Evolutionary conservation across 1,140 invertebrate genomes (phyloP).

Genomic region (Thrips palmi): DNA sequence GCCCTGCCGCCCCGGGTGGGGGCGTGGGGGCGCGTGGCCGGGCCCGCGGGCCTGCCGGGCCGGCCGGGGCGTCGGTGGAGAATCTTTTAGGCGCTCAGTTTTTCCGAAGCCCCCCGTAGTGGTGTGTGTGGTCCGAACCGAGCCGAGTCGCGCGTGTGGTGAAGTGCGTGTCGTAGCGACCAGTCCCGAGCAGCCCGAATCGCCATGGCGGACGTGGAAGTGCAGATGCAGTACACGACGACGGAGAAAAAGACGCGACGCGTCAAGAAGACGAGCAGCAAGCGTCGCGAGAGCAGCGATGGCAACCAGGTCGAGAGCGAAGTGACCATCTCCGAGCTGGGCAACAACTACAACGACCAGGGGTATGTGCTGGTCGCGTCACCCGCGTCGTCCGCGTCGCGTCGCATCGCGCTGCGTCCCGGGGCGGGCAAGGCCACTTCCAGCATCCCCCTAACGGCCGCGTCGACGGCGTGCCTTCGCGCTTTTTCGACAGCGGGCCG

Average conservation of each 20-base stretch:
- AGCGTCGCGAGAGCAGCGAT: constrained; percentile 49
- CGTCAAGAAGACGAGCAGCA: constrained; percentile 69
- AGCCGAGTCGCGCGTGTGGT: constrained; percentile 5
- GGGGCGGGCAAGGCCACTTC: too few species aligned
- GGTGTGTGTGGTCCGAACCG: not conserved
- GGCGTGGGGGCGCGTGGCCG: constrained; percentile 14
- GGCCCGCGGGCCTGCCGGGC: constrained; percentile 12
- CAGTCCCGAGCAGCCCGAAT: constrained; percentile 6
- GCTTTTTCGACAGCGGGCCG: too few species aligned
- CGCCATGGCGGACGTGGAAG: constrained; percentile 69
- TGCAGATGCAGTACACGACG: constrained; percentile 61
- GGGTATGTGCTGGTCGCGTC: constrained; percentile 53
- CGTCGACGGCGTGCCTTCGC: too few species aligned
- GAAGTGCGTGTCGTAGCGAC: constrained; percentile 9
- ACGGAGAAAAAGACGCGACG: constrained; percentile 73
- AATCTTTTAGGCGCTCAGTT: too few species aligned
- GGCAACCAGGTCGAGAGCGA: constrained; percentile 46
- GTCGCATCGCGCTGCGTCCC: too few species aligned
- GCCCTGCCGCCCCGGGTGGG: not conserved
- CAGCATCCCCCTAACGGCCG: too few species aligned
- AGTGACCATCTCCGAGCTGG: constrained; percentile 53
- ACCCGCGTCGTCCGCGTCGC: constrained; percentile 19
- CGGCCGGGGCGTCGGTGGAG: constrained; percentile 24
- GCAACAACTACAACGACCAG: constrained; percentile 41
- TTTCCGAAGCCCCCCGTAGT: not conserved